Evolutionary conservation across 2,113 vertebrate genomes (phyloP).

Genomic region (Phrynosoma blainvillii): DNA sequence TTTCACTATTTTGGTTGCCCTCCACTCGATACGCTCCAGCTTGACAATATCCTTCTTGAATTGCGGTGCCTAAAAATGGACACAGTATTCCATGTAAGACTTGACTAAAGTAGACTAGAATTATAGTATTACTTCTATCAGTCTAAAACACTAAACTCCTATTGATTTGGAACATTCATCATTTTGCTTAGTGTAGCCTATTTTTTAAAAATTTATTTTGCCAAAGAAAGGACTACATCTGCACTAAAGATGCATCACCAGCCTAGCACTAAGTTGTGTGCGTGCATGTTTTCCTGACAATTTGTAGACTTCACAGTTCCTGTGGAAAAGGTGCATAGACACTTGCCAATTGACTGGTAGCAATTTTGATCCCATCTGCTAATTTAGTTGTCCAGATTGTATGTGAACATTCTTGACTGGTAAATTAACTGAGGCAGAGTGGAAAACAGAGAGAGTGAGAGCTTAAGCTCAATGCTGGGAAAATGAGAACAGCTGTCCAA

Average conservation of each 20-base stretch:
- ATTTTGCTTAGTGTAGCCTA: not conserved
- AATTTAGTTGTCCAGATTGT: not conserved
- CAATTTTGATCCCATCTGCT: not conserved
- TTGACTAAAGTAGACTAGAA: too few species aligned
- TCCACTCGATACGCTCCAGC: too few species aligned
- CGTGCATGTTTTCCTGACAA: not conserved
- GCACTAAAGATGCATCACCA: accelerated
- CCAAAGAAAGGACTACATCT: not conserved
- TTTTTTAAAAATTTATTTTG: too few species aligned
- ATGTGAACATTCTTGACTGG: not conserved
- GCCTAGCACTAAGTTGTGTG: not conserved
- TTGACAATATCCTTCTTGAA: too few species aligned
- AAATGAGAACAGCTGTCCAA: slow-evolving; percentile 20
- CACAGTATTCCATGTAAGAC: too few species aligned
- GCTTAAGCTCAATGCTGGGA: too few species aligned
- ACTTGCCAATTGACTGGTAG: not conserved
- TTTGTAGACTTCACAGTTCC: not conserved
- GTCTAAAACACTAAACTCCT: too few species aligned
- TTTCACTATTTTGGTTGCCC: too few species aligned
- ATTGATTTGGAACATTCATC: too few species aligned
- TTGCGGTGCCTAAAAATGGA: too few species aligned
- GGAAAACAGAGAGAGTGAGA: not conserved
- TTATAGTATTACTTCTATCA: too few species aligned
- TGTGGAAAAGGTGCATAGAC: not conserved
- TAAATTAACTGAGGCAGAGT: not conserved